phyloP scores from a whole-genome alignment of 2,113 vertebrate genomes.

The Clarias magur region DNA sequence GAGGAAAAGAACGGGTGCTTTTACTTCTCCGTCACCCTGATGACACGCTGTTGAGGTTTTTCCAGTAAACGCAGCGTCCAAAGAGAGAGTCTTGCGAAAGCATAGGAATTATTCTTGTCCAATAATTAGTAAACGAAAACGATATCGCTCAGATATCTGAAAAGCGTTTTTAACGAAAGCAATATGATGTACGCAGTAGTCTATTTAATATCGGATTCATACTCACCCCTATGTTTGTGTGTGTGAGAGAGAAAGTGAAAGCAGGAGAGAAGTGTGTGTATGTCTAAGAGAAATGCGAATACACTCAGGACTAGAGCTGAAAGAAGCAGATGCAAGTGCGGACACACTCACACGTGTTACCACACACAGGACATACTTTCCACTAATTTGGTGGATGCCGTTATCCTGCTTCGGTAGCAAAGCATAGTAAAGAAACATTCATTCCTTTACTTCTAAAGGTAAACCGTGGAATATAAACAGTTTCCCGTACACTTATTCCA shows the following conservation, averaged over 20 bases:
- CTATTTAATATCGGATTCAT: background rate
- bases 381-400: background rate
- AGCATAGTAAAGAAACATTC: background rate
- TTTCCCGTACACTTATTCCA: background rate
- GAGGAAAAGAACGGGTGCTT: slow-evolving; percentile 22
- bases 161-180: slow-evolving; percentile 47
- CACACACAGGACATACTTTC: background rate
- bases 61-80: background rate
- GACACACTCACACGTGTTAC: background rate
- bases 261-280: slow-evolving; percentile 5
- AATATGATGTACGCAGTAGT: slow-evolving; percentile 45
- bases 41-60: slow-evolving; percentile 3
- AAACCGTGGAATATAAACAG: background rate
- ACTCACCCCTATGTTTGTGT: background rate
- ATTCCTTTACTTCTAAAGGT: background rate
- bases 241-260: background rate
- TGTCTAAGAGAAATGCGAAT: background rate
- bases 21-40: slow-evolving; percentile 27
- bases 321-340: background rate
- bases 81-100: slow-evolving; percentile 33
- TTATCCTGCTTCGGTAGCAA: background rate
- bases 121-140: slow-evolving; percentile 9
- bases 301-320: slow-evolving; percentile 14
- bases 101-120: slow-evolving; percentile 8
- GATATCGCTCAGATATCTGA: slow-evolving; percentile 29